A percentile compares a stretch with the other conserved stretches of the same genome.
These are phyloP conservation scores for Sphaerophoria rueppellii DNA, from an alignment of 2,888 invertebrate genomes.

Conservation along the genomic window DNA sequence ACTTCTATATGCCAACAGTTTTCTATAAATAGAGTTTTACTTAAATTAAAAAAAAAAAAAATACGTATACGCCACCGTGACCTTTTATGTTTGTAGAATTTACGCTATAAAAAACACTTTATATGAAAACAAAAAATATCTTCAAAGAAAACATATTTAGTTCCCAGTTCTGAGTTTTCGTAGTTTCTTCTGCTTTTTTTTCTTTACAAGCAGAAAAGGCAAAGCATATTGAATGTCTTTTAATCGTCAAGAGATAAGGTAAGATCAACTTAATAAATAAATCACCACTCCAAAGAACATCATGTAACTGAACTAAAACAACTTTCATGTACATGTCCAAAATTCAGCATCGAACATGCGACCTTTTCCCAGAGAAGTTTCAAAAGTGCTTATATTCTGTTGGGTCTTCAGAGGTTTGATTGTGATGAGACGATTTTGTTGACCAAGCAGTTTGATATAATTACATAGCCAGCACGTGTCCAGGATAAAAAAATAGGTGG, in stretches of 20 bases:
- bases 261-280: conserved; percentile 24
- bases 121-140: neutral
- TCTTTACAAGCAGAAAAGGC: neutral
- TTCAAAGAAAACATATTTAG: neutral
- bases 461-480: conserved; percentile 47
- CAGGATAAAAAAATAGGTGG: conserved; percentile 24
- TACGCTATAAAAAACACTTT: neutral
- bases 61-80: neutral
- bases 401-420: conserved; percentile 38
- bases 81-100: neutral
- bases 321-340: conserved; percentile 28
- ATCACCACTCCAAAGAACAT: neutral
- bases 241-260: conserved; percentile 7
- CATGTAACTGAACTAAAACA: conserved; percentile 32
- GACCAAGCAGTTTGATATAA: conserved; percentile 38
- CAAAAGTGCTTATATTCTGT: conserved; percentile 31
- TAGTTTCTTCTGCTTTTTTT: neutral
- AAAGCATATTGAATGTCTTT: conserved; percentile 20
- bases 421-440: conserved; percentile 44
- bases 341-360: conserved; percentile 11
- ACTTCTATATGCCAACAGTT: no score
- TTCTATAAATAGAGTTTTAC: no score
- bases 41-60: no score
- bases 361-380: conserved; percentile 11
- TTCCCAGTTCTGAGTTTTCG: neutral